Evolutionary conservation across 2,888 invertebrate genomes (phyloP).

Genomic region (Branchipolynoe longqiensis): DNA sequence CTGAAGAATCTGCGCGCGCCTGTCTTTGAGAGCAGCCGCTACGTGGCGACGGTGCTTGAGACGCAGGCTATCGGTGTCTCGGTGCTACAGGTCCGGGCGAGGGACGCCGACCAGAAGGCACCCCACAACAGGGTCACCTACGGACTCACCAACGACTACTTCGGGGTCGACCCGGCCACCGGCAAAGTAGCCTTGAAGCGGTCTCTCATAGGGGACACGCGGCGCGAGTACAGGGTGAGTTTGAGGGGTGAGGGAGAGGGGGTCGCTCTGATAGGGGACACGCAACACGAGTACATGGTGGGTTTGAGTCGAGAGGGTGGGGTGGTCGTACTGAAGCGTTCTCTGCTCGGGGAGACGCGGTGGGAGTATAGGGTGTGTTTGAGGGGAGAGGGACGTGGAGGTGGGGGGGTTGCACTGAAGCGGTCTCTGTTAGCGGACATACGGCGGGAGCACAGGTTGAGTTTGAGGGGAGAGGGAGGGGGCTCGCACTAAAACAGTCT

Average conservation of each 20-base stretch:
- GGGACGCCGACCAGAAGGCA: constrained; percentile 71
- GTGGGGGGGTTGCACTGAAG: too few species aligned
- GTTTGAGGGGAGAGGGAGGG: too few species aligned
- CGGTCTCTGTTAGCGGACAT: too few species aligned
- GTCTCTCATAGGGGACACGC: constrained; percentile 63
- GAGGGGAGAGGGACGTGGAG: too few species aligned
- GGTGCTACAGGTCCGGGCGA: constrained; percentile 70
- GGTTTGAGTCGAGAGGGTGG: too few species aligned
- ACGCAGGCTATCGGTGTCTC: constrained; percentile 71
- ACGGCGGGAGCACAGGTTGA: too few species aligned
- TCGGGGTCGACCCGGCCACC: constrained; percentile 68
- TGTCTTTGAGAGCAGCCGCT: constrained; percentile 65
- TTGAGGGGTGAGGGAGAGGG: too few species aligned
- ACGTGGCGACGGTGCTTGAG: constrained; percentile 72
- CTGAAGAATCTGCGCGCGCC: constrained; percentile 73
- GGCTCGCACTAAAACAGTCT: too few species aligned
- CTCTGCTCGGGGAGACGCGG: constrained; percentile 63
- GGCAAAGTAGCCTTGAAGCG: constrained; percentile 65
- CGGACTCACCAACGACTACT: constrained; percentile 69
- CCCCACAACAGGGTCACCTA: constrained; percentile 67
- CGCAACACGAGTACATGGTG: too few species aligned
- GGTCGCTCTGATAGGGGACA: too few species aligned
- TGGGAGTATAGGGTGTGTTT: constrained; percentile 62
- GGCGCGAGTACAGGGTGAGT: constrained; percentile 62
- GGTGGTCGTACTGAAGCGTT: constrained; percentile 63